Evolutionary conservation across 1,140 invertebrate genomes (phyloP), one percentile per base, ranked within the genome.

Genomic region (Colletes gigas): DNA sequence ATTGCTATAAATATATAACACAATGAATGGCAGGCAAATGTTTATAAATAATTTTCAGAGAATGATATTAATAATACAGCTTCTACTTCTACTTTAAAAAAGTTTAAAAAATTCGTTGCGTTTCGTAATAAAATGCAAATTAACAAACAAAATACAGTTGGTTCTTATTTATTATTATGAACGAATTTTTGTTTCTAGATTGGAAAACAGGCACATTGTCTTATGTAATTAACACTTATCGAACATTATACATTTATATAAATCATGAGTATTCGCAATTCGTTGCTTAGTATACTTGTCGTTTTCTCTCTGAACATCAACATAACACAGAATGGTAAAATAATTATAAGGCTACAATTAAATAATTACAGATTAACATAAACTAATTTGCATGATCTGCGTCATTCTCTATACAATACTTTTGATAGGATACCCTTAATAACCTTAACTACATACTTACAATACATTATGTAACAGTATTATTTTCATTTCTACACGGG

Each of bases 341-440:
- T 50, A 50, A 50, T 90, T 90, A 90, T 87, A 91, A 91, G 91
- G 92, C 89, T 89, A 90, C 90, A 91, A 90, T 90, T 90, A 91
- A 91, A 90, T 91, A 90, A 92, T n/a, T 17, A n/a, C 14, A 59
- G 57, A 59, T 19, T 84, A 86, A 88, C 91, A 90, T 79, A 92
- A 90, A 91, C 89, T 91, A 88, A 89, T 90, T 91, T 91, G 89
- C 87, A 89, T 84, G 84, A 54, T 50, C 80, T 63, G 85, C 62
- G 70, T 82, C 74, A 77, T 84, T 85, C 82, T 78, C 52, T 88
- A 82, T 14, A 15, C 39, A 69, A 39, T 30, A 62, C 41, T 17
- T n/a, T 81, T 70, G 17, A 71, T 30, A 30, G 30, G 30, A 83
- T 83, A 83, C 76, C 83, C n/a, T 77, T 67, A 14, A 83, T 83